Percentiles rank a stretch among this genome's conserved stretches.
Conservation (phyloP, 2,888 invertebrate species). For the Operophtera brumata region DNA sequence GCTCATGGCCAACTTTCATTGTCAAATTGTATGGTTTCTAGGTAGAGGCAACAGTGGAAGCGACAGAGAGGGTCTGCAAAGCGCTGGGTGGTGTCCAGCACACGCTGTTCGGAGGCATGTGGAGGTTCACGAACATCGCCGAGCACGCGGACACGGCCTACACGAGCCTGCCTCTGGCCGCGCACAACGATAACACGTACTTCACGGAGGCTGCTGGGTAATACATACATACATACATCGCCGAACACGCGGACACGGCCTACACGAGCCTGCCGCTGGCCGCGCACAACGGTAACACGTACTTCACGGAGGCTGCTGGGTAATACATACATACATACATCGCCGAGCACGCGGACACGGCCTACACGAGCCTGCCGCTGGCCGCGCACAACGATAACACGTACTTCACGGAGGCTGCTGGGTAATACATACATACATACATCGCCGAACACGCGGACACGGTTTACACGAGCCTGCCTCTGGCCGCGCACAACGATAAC, state of each 20-base stretch:
- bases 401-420: slow-evolving; percentile 87
- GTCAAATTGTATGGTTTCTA: slow-evolving; percentile 33
- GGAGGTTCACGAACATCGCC: slow-evolving; percentile 81
- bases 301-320: slow-evolving; percentile 88
- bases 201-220: slow-evolving; percentile 87
- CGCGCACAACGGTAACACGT: slow-evolving; percentile 89
- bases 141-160: slow-evolving; percentile 88
- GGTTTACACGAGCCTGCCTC: slow-evolving; percentile 84
- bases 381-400: slow-evolving; percentile 89
- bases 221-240: slow-evolving; percentile 42
- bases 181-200: slow-evolving; percentile 90
- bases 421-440: slow-evolving; percentile 64
- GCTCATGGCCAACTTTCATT: no score
- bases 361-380: slow-evolving; percentile 84
- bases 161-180: slow-evolving; percentile 82
- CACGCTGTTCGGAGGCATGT: slow-evolving; percentile 88
- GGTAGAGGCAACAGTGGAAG: slow-evolving; percentile 72
- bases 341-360: slow-evolving; percentile 84
- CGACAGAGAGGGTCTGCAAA: slow-evolving; percentile 76
- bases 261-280: slow-evolving; percentile 85
- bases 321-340: slow-evolving; percentile 51
- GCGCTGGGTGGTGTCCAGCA: slow-evolving; percentile 83
- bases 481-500: slow-evolving; percentile 88
- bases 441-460: slow-evolving; percentile 84
- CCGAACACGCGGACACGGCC: slow-evolving; percentile 85